Conservation (phyloP, 2,888 invertebrate species). For the Matsumyia berberina region DNA sequence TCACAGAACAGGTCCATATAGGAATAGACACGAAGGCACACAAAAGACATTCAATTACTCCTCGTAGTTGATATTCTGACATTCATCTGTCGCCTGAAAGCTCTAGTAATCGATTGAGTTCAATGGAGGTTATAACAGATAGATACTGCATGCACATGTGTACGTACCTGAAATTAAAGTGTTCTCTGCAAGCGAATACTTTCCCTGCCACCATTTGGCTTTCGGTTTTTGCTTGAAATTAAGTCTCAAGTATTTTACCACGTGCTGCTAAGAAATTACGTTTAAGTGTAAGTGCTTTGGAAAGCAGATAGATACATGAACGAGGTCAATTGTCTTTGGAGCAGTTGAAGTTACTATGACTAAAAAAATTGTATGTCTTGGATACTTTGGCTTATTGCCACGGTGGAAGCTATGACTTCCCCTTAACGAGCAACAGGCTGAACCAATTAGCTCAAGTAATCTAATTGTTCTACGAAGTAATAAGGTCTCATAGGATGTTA, state of each 20-base stretch:
- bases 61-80: constrained; percentile 7
- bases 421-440: too few relatives aligned
- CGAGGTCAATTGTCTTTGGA: too few relatives aligned
- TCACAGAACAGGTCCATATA: neutral
- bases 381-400: too few relatives aligned
- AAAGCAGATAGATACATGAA: too few relatives aligned
- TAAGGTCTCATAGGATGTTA: too few relatives aligned
- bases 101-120: constrained; percentile 27
- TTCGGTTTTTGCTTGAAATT: neutral
- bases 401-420: too few relatives aligned
- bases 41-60: constrained; percentile 28
- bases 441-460: too few relatives aligned
- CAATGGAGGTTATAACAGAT: constrained; percentile 5
- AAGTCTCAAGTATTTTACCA: neutral
- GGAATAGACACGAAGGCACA: neutral
- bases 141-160: neutral
- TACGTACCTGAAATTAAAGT: neutral
- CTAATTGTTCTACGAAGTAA: too few relatives aligned
- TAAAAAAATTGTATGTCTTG: too few relatives aligned
- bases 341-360: too few relatives aligned
- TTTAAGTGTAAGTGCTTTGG: too few relatives aligned
- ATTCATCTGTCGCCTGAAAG: constrained; percentile 9
- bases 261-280: too few relatives aligned
- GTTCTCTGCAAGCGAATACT: neutral
- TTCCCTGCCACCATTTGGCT: neutral